Base-by-base conservation (phyloP, 2,113 vertebrate genomes). In the Nibea coibor region DNA sequence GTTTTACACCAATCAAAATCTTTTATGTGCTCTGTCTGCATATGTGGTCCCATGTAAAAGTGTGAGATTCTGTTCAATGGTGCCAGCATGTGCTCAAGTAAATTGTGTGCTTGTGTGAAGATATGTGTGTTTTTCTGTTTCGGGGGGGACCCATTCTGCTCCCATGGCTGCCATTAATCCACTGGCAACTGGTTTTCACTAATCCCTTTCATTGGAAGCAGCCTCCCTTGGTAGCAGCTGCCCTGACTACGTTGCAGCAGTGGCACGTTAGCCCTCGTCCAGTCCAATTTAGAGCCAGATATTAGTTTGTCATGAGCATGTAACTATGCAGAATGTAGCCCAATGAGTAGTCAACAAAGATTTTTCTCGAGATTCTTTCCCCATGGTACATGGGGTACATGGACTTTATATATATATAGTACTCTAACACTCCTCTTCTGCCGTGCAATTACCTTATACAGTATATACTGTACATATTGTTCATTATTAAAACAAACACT, bases 131-230 rank as follows among this genome's bases (percentile, higher is more conserved):
- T 26, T 69, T 78, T 54, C 62, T 57, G 35, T 83, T 48, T 70
- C 47, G 20, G 56, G 69, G 75, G 61, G 61, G 66, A 45, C 67
- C 65, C 43, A n/a, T 81, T 53, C 35, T 63, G 43, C 72, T 86
- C 87, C 81, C 76, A 62, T 69, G 69, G 54, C 47, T 88, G 74
- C 85, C 80, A 83, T 86, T 88, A 82, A 73, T 82, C 64, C 43
- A 72, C 78, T 68, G 78, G 73, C 89, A 91, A 87, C 79, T 92
- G 87, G 2, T 54, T 85, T 69, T 79, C 62, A 63, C 80, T 91
- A 90, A 92, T 90, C 87, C 87, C 16, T 70, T 50, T 87, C 80
- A 85, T 76, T 79, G 74, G 78, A 83, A 87, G 79, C 75, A 73
- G 65, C 69, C 73, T 83, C 76, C 77, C 71, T 31, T 74, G 57